Conservation (phyloP, 2,113 vertebrate genomes). For the Chaetorhynchus papuensis region DNA sequence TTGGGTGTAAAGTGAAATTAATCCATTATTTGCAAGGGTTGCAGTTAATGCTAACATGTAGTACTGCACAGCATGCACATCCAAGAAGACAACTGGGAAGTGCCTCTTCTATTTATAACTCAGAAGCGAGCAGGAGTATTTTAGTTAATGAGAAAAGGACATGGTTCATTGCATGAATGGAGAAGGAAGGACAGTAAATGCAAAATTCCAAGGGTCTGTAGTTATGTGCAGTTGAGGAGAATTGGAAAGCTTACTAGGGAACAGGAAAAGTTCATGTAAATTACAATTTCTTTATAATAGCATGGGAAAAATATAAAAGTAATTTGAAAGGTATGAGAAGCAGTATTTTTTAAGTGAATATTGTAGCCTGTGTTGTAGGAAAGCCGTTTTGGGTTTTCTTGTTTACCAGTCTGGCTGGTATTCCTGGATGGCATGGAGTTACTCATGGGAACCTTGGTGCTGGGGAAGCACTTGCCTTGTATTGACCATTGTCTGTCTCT, state of each 20-base stretch:
- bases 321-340: not conserved
- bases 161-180: not conserved
- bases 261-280: not conserved
- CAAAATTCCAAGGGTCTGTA: not conserved
- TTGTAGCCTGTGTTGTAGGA: not conserved
- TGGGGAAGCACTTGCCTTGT: not conserved
- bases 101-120: not conserved
- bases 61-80: not conserved
- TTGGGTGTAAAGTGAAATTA: not conserved
- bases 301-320: not conserved
- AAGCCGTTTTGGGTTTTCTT: not conserved
- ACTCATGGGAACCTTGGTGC: not conserved
- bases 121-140: not conserved
- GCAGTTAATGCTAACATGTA: not conserved
- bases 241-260: not conserved
- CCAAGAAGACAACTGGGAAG: not conserved
- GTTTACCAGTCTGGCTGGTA: not conserved
- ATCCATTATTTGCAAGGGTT: not conserved
- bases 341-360: not conserved
- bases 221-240: not conserved
- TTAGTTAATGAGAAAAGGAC: not conserved
- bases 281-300: not conserved
- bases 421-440: not conserved
- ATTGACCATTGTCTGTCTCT: not conserved
- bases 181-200: not conserved